A percentile compares a stretch with the other conserved stretches of the same genome.
These are phyloP conservation scores for Cynaeus angustus DNA, from an alignment of 2,888 invertebrate species.

Conservation along the genomic window DNA sequence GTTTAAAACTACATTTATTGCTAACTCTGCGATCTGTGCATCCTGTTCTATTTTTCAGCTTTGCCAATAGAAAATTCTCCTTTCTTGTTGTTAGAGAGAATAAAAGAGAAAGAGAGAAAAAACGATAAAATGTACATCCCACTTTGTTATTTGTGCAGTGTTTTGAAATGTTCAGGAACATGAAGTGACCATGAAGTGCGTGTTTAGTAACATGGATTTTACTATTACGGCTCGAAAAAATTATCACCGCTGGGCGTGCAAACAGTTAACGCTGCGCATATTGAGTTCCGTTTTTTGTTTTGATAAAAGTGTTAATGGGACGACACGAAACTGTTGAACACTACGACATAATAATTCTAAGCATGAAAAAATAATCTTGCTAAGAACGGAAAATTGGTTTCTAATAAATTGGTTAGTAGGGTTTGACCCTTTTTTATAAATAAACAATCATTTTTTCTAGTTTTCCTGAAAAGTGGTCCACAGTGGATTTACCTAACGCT, in stretches of 20 bases:
- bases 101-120: slow-evolving; percentile 32
- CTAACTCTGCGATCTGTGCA: slow-evolving; percentile 44
- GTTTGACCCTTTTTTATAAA: too few relatives aligned
- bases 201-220: slow-evolving; percentile 19
- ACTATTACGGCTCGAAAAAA: slow-evolving; percentile 5
- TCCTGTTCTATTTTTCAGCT: slow-evolving; percentile 45
- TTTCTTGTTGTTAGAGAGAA: slow-evolving; percentile 17
- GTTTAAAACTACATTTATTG: slow-evolving; percentile 53
- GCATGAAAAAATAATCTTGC: too few relatives aligned
- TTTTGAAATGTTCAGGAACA: slow-evolving; percentile 40
- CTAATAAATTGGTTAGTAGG: too few relatives aligned
- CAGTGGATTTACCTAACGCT: too few relatives aligned
- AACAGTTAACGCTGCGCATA: too few relatives aligned
- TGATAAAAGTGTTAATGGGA: too few relatives aligned
- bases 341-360: too few relatives aligned
- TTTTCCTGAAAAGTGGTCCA: not conserved
- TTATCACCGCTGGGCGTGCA: slow-evolving; percentile 3
- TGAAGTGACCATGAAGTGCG: slow-evolving; percentile 35
- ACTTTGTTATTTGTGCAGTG: slow-evolving; percentile 40
- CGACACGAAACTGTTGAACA: too few relatives aligned
- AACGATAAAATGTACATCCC: slow-evolving; percentile 44
- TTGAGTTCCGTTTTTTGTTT: too few relatives aligned
- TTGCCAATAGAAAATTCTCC: slow-evolving; percentile 35
- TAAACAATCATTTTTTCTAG: slow-evolving; percentile 9
- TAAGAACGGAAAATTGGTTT: too few relatives aligned